phyloP scores from a whole-genome alignment of 2,113 vertebrate species.

The Amblyornis subalaris region DNA sequence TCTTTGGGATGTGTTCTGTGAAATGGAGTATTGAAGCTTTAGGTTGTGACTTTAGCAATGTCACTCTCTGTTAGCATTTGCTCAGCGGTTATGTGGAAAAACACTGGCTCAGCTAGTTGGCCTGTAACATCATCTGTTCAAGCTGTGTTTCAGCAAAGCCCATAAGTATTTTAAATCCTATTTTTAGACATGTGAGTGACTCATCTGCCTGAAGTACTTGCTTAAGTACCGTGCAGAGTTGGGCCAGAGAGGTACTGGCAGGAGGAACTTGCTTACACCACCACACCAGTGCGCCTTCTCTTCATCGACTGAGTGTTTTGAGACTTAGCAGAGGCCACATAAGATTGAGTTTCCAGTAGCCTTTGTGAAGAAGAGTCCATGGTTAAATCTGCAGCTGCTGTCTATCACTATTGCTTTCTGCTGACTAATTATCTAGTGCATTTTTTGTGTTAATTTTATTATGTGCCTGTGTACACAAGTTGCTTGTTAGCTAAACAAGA shows the following conservation, averaged over 20 bases:
- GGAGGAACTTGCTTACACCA: not conserved
- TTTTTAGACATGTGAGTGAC: not conserved
- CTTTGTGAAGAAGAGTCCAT: not conserved
- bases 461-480: not conserved
- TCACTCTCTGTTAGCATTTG: not conserved
- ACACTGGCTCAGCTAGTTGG: not conserved
- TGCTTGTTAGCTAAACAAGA: not conserved
- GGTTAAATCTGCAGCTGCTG: not conserved
- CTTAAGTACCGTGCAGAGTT: not conserved
- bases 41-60: not conserved
- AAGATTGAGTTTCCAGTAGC: not conserved
- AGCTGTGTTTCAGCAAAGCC: not conserved
- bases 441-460: not conserved
- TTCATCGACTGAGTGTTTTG: not conserved
- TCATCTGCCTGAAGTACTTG: not conserved
- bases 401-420: not conserved
- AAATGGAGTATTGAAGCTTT: not conserved
- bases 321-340: not conserved
- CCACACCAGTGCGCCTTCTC: not conserved
- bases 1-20: not conserved
- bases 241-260: not conserved
- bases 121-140: not conserved
- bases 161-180: not conserved
- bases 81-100: not conserved
- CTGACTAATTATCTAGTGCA: not conserved